phyloP scores from a whole-genome alignment of 2,888 invertebrate genomes.

The Orthonychiurus folsomi region DNA sequence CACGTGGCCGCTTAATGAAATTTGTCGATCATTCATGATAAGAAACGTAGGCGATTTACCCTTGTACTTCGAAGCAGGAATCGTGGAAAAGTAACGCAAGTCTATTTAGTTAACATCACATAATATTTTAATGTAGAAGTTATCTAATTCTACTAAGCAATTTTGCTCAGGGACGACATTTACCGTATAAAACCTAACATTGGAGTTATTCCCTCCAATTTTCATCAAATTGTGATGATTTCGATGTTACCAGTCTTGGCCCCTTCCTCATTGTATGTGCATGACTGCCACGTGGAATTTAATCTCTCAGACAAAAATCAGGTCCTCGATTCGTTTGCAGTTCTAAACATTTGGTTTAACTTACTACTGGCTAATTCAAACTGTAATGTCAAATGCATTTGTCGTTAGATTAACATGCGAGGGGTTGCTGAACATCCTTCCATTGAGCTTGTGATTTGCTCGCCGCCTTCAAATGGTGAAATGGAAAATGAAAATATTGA shows the following conservation, averaged over 20 bases:
- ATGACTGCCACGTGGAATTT: slow-evolving; percentile 16
- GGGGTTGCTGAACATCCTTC: slow-evolving; percentile 25
- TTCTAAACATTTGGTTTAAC: too few relatives aligned
- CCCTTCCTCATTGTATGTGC: slow-evolving; percentile 13
- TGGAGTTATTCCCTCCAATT: slow-evolving; percentile 27
- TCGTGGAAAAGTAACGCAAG: too few relatives aligned
- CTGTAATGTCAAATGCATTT: too few relatives aligned
- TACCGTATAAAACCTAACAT: slow-evolving; percentile 20
- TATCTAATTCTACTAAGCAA: too few relatives aligned
- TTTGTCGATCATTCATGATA: slow-evolving; percentile 24
- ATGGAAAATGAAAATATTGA: too few relatives aligned
- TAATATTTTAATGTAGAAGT: too few relatives aligned
- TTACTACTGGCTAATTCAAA: too few relatives aligned
- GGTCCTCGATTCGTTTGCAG: too few relatives aligned
- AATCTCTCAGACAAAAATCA: slow-evolving; percentile 29
- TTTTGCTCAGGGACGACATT: too few relatives aligned
- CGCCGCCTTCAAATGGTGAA: slow-evolving; percentile 17
- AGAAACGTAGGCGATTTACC: slow-evolving; percentile 32
- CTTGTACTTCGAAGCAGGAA: slow-evolving; percentile 18
- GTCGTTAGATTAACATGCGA: too few relatives aligned
- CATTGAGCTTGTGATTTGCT: slow-evolving; percentile 17
- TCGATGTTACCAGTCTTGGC: slow-evolving; percentile 17
- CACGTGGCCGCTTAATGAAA: slow-evolving; percentile 21
- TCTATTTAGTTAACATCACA: too few relatives aligned
- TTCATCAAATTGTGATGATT: slow-evolving; percentile 27